Percentiles rank a stretch among this genome's conserved stretches.
These are phyloP conservation scores for Drosophila repletoides DNA, from an alignment of 1,140 invertebrate species.

Conservation along the genomic window DNA sequence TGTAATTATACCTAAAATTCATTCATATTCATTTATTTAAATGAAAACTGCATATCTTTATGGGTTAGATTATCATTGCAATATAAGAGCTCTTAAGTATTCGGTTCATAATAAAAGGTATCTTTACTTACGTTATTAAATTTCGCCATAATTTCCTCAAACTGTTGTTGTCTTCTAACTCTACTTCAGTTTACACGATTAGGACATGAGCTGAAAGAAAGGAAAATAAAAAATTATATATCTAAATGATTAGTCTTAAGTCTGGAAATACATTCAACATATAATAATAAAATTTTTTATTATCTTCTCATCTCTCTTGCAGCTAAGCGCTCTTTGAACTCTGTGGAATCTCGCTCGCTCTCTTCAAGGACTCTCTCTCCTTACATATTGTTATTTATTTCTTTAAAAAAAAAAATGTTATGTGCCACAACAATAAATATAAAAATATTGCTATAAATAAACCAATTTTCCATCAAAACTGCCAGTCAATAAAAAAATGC, in stretches of 20 bases:
- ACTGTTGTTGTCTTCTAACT: slow-evolving; percentile 15
- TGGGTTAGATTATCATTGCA: slow-evolving; percentile 1
- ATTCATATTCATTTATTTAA: not conserved
- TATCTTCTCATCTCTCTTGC: slow-evolving; percentile 12
- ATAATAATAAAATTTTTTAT: slow-evolving; percentile 32
- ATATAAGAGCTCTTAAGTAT: slow-evolving; percentile 46
- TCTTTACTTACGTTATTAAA: slow-evolving; percentile 57
- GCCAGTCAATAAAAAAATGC: slow-evolving; percentile 53
- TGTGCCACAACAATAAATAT: slow-evolving; percentile 50
- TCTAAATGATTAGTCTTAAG: slow-evolving; percentile 37
- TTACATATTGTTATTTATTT: slow-evolving; percentile 34
- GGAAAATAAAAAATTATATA: slow-evolving; percentile 29
- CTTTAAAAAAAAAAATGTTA: slow-evolving; percentile 19
- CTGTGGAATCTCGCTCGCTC: slow-evolving; percentile 21
- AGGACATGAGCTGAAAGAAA: slow-evolving; percentile 29
- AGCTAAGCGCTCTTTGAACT: not conserved
- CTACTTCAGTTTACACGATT: slow-evolving; percentile 3
- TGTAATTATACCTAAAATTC: not conserved
- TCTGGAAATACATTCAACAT: not conserved
- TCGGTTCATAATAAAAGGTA: not conserved
- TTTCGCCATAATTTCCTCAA: slow-evolving; percentile 30
- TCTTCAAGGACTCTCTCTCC: slow-evolving; percentile 11
- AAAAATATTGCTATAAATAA: slow-evolving; percentile 64
- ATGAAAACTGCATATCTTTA: slow-evolving; percentile 54
- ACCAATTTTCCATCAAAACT: slow-evolving; percentile 56